Evolutionary conservation across 2,888 invertebrate genomes (phyloP).

Genomic region (Psylliodes chrysocephalus): DNA sequence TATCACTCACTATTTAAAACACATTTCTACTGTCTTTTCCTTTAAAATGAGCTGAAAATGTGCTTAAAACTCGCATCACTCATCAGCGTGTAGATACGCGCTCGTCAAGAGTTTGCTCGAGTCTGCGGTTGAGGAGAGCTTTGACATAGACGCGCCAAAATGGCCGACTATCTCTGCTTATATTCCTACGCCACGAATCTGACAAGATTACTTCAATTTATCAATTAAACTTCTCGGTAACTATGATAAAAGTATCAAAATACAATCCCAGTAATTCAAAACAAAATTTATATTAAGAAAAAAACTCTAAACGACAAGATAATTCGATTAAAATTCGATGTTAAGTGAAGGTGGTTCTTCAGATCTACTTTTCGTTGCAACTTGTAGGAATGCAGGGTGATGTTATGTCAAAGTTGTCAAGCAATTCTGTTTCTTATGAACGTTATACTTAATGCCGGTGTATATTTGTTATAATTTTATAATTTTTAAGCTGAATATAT

Average conservation of each 20-base stretch:
- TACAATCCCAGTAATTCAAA: background rate
- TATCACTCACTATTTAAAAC: constrained; percentile 52
- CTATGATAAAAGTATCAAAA: background rate
- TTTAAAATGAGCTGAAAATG: constrained; percentile 15
- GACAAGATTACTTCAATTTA: background rate
- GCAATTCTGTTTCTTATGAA: constrained; percentile 13
- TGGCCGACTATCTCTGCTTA: constrained; percentile 56
- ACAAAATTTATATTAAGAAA: background rate
- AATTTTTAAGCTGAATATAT: constrained; percentile 10
- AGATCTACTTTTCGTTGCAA: constrained; percentile 58
- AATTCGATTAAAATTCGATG: constrained; percentile 14
- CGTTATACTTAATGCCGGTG: background rate
- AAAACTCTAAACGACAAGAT: background rate
- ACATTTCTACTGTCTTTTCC: constrained; percentile 46
- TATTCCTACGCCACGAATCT: constrained; percentile 57
- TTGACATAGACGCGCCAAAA: constrained; percentile 60
- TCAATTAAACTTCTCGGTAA: background rate
- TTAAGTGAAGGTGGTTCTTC: constrained; percentile 37
- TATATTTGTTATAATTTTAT: constrained; percentile 26
- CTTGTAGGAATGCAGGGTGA: constrained; percentile 53
- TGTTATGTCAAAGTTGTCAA: constrained; percentile 19
- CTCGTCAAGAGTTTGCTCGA: constrained; percentile 51
- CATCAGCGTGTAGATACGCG: constrained; percentile 38
- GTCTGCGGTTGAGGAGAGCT: constrained; percentile 53
- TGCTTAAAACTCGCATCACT: constrained; percentile 11